A percentile compares a stretch with the other conserved stretches of the same genome.
These are phyloP conservation scores for Liparis tanakae DNA, from an alignment of 2,797 vertebrate species.

Conservation along the genomic window DNA sequence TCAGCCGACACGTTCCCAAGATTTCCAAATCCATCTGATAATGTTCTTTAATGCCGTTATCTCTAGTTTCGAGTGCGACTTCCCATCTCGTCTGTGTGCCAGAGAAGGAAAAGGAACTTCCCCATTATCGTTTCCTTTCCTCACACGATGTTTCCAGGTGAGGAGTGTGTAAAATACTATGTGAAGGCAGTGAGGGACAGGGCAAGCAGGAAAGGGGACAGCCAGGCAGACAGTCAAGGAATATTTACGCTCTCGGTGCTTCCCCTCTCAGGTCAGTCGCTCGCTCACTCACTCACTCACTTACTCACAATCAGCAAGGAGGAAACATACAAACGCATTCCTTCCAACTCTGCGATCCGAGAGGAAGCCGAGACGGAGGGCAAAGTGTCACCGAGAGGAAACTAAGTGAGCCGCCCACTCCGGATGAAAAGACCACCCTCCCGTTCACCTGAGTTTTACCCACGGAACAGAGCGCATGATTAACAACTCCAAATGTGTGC, in stretches of 20 bases:
- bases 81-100: constrained; percentile 1
- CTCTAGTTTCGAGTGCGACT: background rate
- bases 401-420: background rate
- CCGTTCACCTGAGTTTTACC: constrained; percentile 1
- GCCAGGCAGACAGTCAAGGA: no score
- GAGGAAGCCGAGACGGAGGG: constrained; percentile 43
- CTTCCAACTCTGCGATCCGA: constrained; percentile 46
- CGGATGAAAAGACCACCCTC: background rate
- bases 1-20: background rate
- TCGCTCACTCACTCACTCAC: constrained; percentile 34
- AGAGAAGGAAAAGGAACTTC: constrained; percentile 15
- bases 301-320: constrained; percentile 33
- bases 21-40: background rate
- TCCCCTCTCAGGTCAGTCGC: constrained; percentile 25
- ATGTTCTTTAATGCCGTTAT: background rate
- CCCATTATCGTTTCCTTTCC: constrained; percentile 32
- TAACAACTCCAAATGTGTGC: background rate
- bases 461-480: background rate
- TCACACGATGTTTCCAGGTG: constrained; percentile 49
- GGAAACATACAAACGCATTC: constrained; percentile 66
- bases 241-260: constrained; percentile 16
- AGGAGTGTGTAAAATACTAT: constrained; percentile 36
- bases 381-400: constrained; percentile 3
- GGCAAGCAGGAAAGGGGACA: no score
- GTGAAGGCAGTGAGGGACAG: constrained; percentile 57